These are phyloP conservation scores for Meriones psammophilus DNA, from an alignment of 2,797 vertebrate genomes.

Conservation along the genomic window DNA sequence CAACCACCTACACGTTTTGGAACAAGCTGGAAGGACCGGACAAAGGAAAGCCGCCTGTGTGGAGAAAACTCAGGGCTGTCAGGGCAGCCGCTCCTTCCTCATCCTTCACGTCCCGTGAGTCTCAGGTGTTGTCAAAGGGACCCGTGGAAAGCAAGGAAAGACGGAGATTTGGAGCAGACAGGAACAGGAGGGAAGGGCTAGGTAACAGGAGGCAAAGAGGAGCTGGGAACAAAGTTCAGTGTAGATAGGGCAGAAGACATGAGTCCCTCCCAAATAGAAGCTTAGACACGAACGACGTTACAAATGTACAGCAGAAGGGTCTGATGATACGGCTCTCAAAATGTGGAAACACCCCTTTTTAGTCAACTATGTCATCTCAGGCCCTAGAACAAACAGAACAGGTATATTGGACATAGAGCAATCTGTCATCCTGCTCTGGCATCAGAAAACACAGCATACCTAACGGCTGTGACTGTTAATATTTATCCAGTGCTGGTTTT, in stretches of 20 bases:
- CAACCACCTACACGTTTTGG: neutral
- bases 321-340: neutral
- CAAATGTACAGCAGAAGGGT: neutral
- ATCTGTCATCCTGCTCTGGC: conserved; percentile 18
- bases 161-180: neutral
- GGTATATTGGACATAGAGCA: neutral
- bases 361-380: conserved; percentile 15
- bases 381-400: neutral
- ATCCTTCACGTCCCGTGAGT: neutral
- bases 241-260: neutral
- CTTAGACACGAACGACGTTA: conserved; percentile 25
- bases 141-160: neutral
- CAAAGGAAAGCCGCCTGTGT: neutral
- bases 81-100: neutral
- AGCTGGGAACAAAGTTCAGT: neutral
- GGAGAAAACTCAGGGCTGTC: neutral
- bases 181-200: neutral
- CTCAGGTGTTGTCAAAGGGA: neutral
- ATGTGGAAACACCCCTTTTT: neutral
- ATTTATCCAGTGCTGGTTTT: neutral
- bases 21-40: neutral
- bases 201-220: neutral
- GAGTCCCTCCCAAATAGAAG: neutral
- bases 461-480: neutral
- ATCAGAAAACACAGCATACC: conserved; percentile 2